Base-by-base conservation (phyloP, 2,797 vertebrate species). In the Enteromius treurensis region DNA sequence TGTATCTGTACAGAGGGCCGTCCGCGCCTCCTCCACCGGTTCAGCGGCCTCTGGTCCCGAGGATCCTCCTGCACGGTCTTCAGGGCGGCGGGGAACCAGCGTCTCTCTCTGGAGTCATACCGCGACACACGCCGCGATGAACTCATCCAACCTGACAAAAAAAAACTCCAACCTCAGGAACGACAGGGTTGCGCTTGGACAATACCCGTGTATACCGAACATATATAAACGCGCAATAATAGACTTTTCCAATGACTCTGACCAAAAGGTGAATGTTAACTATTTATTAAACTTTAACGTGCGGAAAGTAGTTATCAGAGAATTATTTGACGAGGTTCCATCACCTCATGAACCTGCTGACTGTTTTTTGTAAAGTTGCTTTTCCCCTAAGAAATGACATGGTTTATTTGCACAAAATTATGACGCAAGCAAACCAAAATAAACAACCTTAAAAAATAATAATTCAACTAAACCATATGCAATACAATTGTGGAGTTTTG, bases 1-100 rank as follows among this genome's bases (percentile, higher is more conserved):
- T 97, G 81, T 96, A 96, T 79, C 88, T 97, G 84, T 97, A 96
- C 92, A 88, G 94, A 84, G 93, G 94, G 1, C 95, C 95, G 53
- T 94, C 95, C 55, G 94, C 95, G 7, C 94, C 94, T 11, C 95
- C 95, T 3, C 95, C 95, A 1, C 91, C 95, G 17, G 93, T 96
- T 3, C 95, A 95, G 90, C 88, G 95, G 84, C 94, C 95, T 26
- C 90, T 96, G 87, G 94, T 96, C 64, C 94, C 91, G 45, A 87
- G 96, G 69, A 94, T 96, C 86, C 92, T 96, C 86, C 95, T 96
- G 88, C 94, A 94, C 82, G 95, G 95, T 91, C 93, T 96, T 76
- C 95, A 95, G 84, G 93, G 95, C 68, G 92, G 92, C 79, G 90
- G 88, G 86, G 96, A 95, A 42, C 94, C 95, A 4, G 93, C 95